phyloP scores from a whole-genome alignment of 2,113 vertebrate species.

The Pandion haliaetus region DNA sequence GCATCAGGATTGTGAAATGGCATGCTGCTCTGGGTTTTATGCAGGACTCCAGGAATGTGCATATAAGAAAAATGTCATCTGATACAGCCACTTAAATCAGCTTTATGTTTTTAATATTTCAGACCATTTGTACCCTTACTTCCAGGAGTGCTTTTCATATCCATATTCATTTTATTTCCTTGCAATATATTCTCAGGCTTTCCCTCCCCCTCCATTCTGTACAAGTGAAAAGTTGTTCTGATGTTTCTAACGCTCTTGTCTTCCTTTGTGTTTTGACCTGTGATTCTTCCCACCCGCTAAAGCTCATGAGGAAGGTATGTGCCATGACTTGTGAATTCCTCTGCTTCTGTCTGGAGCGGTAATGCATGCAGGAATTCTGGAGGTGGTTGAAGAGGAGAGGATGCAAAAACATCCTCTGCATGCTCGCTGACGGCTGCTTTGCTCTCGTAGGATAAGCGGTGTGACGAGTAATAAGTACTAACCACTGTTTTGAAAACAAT shows the following conservation, averaged over 20 bases:
- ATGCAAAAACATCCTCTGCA: not conserved
- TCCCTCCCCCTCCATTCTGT: not conserved
- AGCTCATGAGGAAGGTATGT: conserved; percentile 81
- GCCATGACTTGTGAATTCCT: conserved; percentile 44
- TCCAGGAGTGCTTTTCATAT: not conserved
- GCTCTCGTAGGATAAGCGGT: not conserved
- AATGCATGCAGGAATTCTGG: not conserved
- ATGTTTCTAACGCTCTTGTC: not conserved
- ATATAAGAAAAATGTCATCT: not conserved
- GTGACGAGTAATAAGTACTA: not conserved
- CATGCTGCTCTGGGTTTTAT: not conserved
- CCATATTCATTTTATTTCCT: not conserved
- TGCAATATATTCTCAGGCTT: not conserved
- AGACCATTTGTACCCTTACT: not conserved
- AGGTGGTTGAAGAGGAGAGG: conserved; percentile 38
- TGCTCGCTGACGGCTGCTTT: not conserved
- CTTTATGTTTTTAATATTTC: not conserved
- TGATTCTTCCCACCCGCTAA: conserved; percentile 65
- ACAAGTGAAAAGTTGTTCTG: not conserved
- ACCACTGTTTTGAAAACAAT: not conserved
- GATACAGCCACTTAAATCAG: not conserved
- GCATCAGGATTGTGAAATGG: not conserved
- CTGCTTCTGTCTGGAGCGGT: not conserved
- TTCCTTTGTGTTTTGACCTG: conserved; percentile 31
- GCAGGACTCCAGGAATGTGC: not conserved